Evolutionary conservation across 2,888 invertebrate genomes (phyloP), one percentile per base, ranked within the genome.

Genomic region (Bembecia ichneumoniformis): DNA sequence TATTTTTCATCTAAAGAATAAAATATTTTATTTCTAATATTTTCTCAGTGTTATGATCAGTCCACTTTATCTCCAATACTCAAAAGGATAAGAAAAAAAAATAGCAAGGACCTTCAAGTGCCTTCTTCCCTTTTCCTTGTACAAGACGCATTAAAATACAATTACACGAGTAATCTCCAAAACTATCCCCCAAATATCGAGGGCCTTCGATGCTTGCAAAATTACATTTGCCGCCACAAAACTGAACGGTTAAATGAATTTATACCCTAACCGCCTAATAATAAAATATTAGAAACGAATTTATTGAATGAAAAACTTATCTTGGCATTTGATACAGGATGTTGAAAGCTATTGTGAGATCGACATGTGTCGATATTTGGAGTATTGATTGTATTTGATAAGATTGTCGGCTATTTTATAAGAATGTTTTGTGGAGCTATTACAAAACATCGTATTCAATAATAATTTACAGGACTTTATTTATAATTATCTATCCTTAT

Each of bases 301-400:
- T 28, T 28, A 28, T 28, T 48, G 52, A 46, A 46, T 44, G 14
- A 54, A 50, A 56, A 36, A 44, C 50, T 48, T 65, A 58, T 58
- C 51, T 55, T 59, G 58, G 64, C 57, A 47, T 55, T 9, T 51
- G 60, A 62, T 66, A 67, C 70, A 74, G 77, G 79, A 79, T 77
- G 77, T 80, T 58, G 55, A 60, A 58, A 51, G 76, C 80, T 78
- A 82, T 80, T 68, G 68, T 55, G 56, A 58, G 64, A 71, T 73
- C 75, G 77, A 76, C 79, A 81, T 82, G 79, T 83, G 82, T 79
- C 82, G 76, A 78, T 76, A 75, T 74, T 74, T 72, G 44, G 40
- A 40, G 40, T 40, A 40, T 40, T 14, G 40, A 40, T 40, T 40
- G 40, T 40, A 28, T 40, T n/a, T 56, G 58, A 65, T 65, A 57